Evolutionary conservation across 1,140 invertebrate species (phyloP), one percentile per base, ranked within the genome.

Genomic region (Chelonus insularis): DNA sequence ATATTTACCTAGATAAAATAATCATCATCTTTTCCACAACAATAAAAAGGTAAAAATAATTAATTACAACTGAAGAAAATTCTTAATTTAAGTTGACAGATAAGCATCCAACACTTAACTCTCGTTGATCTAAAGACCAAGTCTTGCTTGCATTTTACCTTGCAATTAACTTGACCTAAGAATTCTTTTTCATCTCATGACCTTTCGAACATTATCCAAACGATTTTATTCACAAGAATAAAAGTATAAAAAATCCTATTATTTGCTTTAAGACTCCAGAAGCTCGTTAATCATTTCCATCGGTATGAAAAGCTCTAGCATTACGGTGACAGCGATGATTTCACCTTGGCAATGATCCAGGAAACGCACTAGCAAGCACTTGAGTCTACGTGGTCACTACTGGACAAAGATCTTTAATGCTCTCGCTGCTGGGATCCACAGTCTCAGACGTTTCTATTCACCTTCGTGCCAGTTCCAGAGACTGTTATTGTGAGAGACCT

Each of bases 311-410:
- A 51, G 36, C 32, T 41, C 20, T 12, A 16, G 12, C 14, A 43
- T 43, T 8, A 43, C 14, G 25, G 48, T 14, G 55, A 56, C 56
- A 57, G 62, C 64, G 63, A 64, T 73, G 69, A 72, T 72, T 72
- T 70, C 69, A 70, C 67, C 72, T 73, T 71, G 67, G 64, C 67
- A 72, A 69, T 72, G 72, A 74, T 74, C 69, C 67, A 70, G 70
- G 72, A 72, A 72, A 73, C 64, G 64, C 23, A 54, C 36, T 41
- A 11, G 12, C 32, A 32, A 39, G 41, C 34, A 43, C 20, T 37
- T 29, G 12, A 34, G 6, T 45, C 11, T 41, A 9, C 34, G 32
- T 36, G 55, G 32, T 18, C 47, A 52, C 54, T 41, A 29, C 52
- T 43, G 47, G 36, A 63, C 55, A 63, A 63, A 63, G 54, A 63